A percentile compares a stretch with the other conserved stretches of the same genome.
These are phyloP conservation scores for Lithobates sylvaticus DNA, from an alignment of 2,797 vertebrate genomes.

Conservation along the genomic window DNA sequence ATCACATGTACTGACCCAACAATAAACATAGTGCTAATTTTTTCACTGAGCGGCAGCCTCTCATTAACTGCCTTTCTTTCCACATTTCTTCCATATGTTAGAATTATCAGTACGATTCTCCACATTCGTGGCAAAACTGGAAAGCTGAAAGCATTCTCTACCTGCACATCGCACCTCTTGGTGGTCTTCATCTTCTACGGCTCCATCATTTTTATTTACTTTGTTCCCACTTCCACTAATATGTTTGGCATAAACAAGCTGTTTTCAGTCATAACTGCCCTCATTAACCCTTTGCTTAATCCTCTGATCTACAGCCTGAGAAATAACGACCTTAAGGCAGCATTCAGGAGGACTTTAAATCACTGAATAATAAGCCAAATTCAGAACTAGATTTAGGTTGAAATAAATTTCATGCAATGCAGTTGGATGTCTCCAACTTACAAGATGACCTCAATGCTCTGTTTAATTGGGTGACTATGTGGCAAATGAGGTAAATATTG, in stretches of 20 bases:
- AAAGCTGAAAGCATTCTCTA: constrained; percentile 39
- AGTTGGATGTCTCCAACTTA: too few species aligned
- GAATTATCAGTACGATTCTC: constrained; percentile 9
- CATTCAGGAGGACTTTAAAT: neutral
- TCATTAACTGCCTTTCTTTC: neutral
- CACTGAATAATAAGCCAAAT: too few species aligned
- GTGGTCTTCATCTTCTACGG: constrained; percentile 31
- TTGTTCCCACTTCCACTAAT: constrained; percentile 1
- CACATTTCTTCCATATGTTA: constrained; percentile 31
- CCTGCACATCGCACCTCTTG: constrained; percentile 33
- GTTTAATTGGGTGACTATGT: too few species aligned
- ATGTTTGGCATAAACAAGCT: neutral
- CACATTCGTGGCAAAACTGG: neutral
- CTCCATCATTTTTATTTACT: constrained; percentile 19
- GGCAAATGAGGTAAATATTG: too few species aligned
- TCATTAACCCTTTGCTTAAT: constrained; percentile 39
- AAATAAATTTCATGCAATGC: too few species aligned
- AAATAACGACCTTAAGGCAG: constrained; percentile 28
- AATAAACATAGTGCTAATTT: neutral
- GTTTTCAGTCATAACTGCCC: constrained; percentile 8
- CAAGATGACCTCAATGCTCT: too few species aligned
- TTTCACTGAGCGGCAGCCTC: neutral
- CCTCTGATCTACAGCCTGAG: constrained; percentile 47
- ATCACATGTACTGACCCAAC: constrained; percentile 16
- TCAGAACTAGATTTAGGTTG: too few species aligned